Evolutionary conservation across 2,888 invertebrate genomes (phyloP), one percentile per base, ranked within the genome.

Genomic region (Rhamnusium bicolor): DNA sequence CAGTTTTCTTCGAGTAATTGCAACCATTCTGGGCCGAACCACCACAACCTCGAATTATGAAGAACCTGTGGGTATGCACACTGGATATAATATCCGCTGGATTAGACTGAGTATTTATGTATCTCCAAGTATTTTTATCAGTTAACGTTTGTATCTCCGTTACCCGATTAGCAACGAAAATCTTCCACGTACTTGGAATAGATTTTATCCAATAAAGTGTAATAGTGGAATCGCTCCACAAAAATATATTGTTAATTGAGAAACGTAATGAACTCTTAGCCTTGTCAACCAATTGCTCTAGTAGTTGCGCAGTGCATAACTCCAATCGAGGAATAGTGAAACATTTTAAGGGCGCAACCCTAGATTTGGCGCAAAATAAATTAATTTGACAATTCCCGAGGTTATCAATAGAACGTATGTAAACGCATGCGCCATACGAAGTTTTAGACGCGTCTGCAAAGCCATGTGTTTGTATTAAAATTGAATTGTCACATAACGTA

Each of bases 11-110:
- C 14, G 10, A 19, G 18, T 12, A 10, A 0, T 46, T 21, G 14
- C 5, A 62, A 21, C 47, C 46, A 62, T 21, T 62, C 49, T 1
- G 62, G 24, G n/a, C 62, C 62, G 24, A 10, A n/a, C 62, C 62
- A 62, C 62, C 62, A 62, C 24, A 62, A 62, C n/a, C 6, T 19
- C 12, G 49, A 62, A 24, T 62, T 49, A 21, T 14, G 2, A 8
- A 61, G n/a, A 10, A 12, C 12, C 21, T 61, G 7, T 10, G 46
- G 61, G 19, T 61, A 46, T 46, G 16, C 61, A 19, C 61, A 6
- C 62, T 49, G 21, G 62, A 62, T 21, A 62, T 62, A 4, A 62
- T 62, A 49, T 62, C 62, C 1, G 62, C 62, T 7, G 62, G 62
- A 24, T 62, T 62, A 1, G n/a, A 14, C 8, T 16, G 6, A n/a